phyloP scores from a whole-genome alignment of 1,140 invertebrate genomes.

The Macrobrachium rosenbergii region DNA sequence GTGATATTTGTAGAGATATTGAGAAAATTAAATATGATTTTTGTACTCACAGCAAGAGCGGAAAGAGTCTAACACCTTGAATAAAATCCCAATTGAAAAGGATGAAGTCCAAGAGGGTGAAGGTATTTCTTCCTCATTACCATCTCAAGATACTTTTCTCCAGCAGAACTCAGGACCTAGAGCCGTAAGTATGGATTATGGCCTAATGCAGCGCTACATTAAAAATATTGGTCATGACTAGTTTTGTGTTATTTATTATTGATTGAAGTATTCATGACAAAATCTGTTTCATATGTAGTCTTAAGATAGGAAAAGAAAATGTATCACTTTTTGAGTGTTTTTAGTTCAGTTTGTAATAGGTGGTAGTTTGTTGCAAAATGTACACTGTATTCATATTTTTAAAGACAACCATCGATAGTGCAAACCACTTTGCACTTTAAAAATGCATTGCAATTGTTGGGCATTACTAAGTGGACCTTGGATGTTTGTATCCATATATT shows the following conservation, averaged over 20 bases:
- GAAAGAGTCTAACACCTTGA: background rate
- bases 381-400: too few relatives aligned
- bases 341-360: too few relatives aligned
- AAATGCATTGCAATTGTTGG: too few relatives aligned
- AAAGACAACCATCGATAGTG: too few relatives aligned
- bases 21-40: background rate
- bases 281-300: too few relatives aligned
- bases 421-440: too few relatives aligned
- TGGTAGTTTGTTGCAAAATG: too few relatives aligned
- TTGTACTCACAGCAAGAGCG: background rate
- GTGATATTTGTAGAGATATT: background rate
- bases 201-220: slow-evolving; percentile 59
- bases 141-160: background rate
- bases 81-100: background rate
- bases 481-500: too few relatives aligned
- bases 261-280: too few relatives aligned
- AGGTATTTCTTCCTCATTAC: slow-evolving; percentile 4
- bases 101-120: background rate
- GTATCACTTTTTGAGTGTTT: too few relatives aligned
- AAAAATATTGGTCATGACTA: slow-evolving; percentile 46
- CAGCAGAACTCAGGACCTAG: slow-evolving; percentile 18
- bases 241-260: background rate
- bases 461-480: too few relatives aligned
- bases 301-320: too few relatives aligned
- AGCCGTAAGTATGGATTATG: slow-evolving; percentile 56